phyloP scores from a whole-genome alignment of 2,797 vertebrate species.

The Danio jaintianensis region DNA sequence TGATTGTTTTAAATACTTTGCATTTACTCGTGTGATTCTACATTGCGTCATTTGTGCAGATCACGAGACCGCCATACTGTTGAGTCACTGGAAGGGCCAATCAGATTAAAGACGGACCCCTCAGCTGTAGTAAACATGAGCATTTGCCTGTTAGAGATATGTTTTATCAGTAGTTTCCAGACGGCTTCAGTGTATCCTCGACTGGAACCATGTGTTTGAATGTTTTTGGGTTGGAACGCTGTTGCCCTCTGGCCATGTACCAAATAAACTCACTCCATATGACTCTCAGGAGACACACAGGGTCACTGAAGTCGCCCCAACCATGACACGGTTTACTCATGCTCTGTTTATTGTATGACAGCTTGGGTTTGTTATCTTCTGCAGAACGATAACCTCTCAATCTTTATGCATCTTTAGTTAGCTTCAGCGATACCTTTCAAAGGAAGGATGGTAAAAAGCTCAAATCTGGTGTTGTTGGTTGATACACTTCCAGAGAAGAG shows the following conservation, averaged over 20 bases:
- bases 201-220: neutral
- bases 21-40: neutral
- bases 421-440: neutral
- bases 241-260: slow-evolving; percentile 28
- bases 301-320: slow-evolving; percentile 2
- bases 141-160: slow-evolving; percentile 67
- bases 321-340: neutral
- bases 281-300: slow-evolving; percentile 43
- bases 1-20: neutral
- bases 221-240: slow-evolving; percentile 47
- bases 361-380: slow-evolving; percentile 1
- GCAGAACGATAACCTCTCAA: neutral
- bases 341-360: slow-evolving; percentile 27
- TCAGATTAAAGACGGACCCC: neutral
- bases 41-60: neutral
- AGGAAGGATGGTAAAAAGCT: neutral
- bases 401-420: neutral
- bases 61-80: neutral
- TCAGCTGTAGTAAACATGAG: slow-evolving; percentile 65
- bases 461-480: neutral
- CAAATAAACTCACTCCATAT: slow-evolving; percentile 28
- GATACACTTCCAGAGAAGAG: neutral
- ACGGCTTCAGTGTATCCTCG: slow-evolving; percentile 50
- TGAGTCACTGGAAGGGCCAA: neutral
- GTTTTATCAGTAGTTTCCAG: slow-evolving; percentile 76